These are phyloP conservation scores for Drosophila kurseongensis DNA, from an alignment of 1,140 invertebrate genomes.

Conservation along the genomic window DNA sequence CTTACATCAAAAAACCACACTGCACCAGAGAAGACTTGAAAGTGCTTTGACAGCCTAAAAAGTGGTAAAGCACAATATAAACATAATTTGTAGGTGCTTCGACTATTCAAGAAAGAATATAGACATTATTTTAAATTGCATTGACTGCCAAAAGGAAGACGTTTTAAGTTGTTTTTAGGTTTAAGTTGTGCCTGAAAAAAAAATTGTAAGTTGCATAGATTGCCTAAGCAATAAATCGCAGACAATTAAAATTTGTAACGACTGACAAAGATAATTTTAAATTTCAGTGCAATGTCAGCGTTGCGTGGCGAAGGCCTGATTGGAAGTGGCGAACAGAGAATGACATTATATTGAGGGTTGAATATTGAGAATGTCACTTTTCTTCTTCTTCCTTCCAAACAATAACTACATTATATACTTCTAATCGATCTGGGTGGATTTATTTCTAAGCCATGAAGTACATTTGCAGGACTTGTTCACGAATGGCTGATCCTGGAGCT, in stretches of 20 bases:
- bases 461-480: slow-evolving; percentile 56
- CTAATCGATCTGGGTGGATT: slow-evolving; percentile 3
- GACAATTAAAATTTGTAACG: not conserved
- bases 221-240: not conserved
- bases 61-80: no score
- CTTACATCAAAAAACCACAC: slow-evolving; percentile 42
- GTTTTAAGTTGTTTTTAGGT: not conserved
- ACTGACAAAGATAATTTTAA: not conserved
- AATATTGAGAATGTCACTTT: slow-evolving; percentile 5
- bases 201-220: not conserved
- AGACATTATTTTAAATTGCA: not conserved
- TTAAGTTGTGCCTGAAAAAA: not conserved
- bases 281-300: not conserved
- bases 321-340: not conserved
- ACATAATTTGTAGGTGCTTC: not conserved
- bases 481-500: slow-evolving; percentile 7
- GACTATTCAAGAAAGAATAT: not conserved
- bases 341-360: not conserved
- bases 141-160: not conserved
- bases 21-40: slow-evolving; percentile 37
- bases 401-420: not conserved
- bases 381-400: slow-evolving; percentile 31
- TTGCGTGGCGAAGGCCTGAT: not conserved
- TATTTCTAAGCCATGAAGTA: slow-evolving; percentile 3
- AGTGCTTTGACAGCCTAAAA: not conserved